A percentile compares a stretch with the other conserved stretches of the same genome.
phyloP scores from a whole-genome alignment of 2,797 vertebrate species.

The Hemibagrus guttatus region DNA sequence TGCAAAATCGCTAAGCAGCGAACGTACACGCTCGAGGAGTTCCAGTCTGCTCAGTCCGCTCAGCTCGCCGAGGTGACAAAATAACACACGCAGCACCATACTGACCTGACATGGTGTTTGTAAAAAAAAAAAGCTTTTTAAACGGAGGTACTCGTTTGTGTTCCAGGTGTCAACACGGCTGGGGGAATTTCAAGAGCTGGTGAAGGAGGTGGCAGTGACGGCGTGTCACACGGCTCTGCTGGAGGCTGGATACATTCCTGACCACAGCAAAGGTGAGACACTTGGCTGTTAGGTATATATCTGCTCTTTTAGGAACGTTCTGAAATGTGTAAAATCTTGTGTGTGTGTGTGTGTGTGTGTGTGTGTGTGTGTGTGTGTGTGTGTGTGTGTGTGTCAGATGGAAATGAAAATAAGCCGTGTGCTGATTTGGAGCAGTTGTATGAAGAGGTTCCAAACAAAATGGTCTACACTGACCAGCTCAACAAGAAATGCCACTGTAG shows the following conservation, averaged over 20 bases:
- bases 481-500: conserved; percentile 69
- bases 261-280: conserved; percentile 54
- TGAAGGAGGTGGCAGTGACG: conserved; percentile 76
- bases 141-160: background rate
- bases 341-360: background rate
- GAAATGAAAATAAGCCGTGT: conserved; percentile 16
- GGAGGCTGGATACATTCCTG: conserved; percentile 67
- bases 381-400: conserved; percentile 42
- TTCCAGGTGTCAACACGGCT: conserved; percentile 73
- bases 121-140: too few species aligned
- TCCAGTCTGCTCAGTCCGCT: conserved; percentile 69
- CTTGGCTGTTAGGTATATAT: too few species aligned
- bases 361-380: conserved; percentile 7
- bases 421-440: conserved; percentile 56
- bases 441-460: conserved; percentile 64
- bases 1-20: conserved; percentile 73
- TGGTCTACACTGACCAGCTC: conserved; percentile 69
- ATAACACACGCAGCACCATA: background rate
- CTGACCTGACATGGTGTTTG: too few species aligned
- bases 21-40: conserved; percentile 79
- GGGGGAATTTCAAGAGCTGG: conserved; percentile 76
- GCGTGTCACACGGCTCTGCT: conserved; percentile 73
- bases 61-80: conserved; percentile 74
- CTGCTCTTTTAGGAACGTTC: background rate
- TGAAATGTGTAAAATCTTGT: background rate